Evolutionary conservation across 2,797 vertebrate genomes (phyloP).

Genomic region (Acipenser oxyrinchus): DNA sequence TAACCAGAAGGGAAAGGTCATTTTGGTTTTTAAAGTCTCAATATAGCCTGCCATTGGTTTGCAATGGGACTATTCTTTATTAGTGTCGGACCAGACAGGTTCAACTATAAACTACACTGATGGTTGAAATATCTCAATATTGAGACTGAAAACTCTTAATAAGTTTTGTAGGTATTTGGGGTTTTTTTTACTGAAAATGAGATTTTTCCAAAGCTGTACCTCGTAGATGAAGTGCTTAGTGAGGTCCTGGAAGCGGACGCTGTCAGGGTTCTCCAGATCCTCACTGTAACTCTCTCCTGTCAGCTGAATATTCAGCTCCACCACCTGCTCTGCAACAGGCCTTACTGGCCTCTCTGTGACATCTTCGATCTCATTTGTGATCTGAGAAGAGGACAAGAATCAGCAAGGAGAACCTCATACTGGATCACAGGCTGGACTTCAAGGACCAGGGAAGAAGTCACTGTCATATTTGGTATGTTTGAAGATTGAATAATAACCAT

Average conservation of each 20-base stretch:
- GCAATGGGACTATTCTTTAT: no score
- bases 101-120: background rate
- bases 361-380: constrained; percentile 74
- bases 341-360: constrained; percentile 40
- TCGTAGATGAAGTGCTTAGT: constrained; percentile 66
- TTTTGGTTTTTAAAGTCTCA: no score
- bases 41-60: no score
- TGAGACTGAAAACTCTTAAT: background rate
- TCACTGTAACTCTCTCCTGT: constrained; percentile 58
- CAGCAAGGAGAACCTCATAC: no score
- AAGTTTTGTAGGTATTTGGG: background rate
- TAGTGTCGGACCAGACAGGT: no score
- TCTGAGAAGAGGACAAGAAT: constrained; percentile 43
- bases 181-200: background rate
- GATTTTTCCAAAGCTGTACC: constrained; percentile 42
- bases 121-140: background rate
- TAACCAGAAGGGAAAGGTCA: no score
- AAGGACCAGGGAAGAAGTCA: no score
- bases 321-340: constrained; percentile 61
- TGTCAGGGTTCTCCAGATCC: constrained; percentile 59
- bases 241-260: constrained; percentile 53
- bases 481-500: no score
- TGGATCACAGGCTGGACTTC: no score
- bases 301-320: constrained; percentile 75
- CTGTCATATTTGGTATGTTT: no score